Evolutionary conservation across 1,140 invertebrate genomes (phyloP).

Genomic region (Whitmania pigra): DNA sequence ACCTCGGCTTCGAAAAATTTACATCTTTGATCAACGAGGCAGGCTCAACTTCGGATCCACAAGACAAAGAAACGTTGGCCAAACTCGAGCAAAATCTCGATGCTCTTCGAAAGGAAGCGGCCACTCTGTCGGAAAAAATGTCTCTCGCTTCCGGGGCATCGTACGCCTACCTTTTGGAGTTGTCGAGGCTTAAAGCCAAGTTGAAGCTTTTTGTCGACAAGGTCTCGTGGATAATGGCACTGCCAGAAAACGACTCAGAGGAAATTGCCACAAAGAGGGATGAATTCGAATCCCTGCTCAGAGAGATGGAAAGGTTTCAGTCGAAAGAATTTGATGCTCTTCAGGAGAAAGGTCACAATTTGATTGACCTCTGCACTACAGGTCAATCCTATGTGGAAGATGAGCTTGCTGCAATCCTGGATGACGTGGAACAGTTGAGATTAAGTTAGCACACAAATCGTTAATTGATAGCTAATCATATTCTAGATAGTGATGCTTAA

Average conservation of each 20-base stretch:
- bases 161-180: not conserved
- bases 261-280: not conserved
- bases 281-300: not conserved
- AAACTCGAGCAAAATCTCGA: not conserved
- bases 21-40: not conserved
- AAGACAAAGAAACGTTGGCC: constrained; percentile 3
- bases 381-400: not conserved
- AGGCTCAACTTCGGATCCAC: not conserved
- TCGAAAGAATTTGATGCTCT: not conserved
- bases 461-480: not conserved
- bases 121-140: not conserved
- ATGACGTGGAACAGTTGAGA: not conserved
- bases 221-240: not conserved
- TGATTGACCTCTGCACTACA: not conserved
- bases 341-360: not conserved
- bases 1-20: constrained; percentile 6
- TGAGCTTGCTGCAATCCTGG: not conserved
- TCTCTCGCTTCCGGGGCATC: not conserved
- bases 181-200: constrained; percentile 1
- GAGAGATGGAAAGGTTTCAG: not conserved
- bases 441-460: not conserved
- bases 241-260: not conserved
- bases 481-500: not conserved
- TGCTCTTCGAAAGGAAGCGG: not conserved
- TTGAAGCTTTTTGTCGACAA: not conserved